Conservation (phyloP, 1,140 invertebrate genomes). For the Vollenhovia emeryi region DNA sequence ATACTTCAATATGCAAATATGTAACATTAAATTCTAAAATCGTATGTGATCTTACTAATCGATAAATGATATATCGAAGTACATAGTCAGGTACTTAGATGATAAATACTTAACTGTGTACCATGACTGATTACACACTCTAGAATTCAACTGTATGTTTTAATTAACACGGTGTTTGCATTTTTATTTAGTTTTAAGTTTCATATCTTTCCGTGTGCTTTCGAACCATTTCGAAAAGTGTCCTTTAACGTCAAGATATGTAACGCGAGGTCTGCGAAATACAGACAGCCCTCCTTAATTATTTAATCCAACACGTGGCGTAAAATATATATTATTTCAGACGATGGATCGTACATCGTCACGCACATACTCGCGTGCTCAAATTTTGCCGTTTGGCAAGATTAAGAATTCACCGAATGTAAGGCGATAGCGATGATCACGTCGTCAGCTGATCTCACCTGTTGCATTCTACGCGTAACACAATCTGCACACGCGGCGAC, state of each 20-base stretch:
- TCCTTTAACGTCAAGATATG: not conserved
- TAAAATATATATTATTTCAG: slow-evolving; percentile 6
- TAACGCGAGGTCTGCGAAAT: not conserved
- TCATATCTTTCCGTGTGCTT: not conserved
- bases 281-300: not conserved
- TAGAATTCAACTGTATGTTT: not conserved
- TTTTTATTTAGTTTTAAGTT: not conserved
- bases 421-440: slow-evolving; percentile 2
- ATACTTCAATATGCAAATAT: not conserved
- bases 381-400: slow-evolving; percentile 16
- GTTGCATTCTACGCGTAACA: slow-evolving; percentile 37
- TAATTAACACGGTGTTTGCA: not conserved
- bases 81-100: not conserved
- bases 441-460: slow-evolving; percentile 51
- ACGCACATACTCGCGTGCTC: slow-evolving; percentile 6
- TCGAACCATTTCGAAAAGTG: not conserved
- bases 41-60: not conserved
- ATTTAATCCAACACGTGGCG: not conserved
- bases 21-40: not conserved
- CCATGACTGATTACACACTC: not conserved
- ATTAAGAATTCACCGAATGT: slow-evolving; percentile 14
- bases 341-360: not conserved
- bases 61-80: not conserved
- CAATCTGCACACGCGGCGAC: slow-evolving; percentile 2
- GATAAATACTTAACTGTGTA: not conserved